Evolutionary conservation across 2,888 invertebrate species (phyloP).

Genomic region (Tenthredo distinguenda): DNA sequence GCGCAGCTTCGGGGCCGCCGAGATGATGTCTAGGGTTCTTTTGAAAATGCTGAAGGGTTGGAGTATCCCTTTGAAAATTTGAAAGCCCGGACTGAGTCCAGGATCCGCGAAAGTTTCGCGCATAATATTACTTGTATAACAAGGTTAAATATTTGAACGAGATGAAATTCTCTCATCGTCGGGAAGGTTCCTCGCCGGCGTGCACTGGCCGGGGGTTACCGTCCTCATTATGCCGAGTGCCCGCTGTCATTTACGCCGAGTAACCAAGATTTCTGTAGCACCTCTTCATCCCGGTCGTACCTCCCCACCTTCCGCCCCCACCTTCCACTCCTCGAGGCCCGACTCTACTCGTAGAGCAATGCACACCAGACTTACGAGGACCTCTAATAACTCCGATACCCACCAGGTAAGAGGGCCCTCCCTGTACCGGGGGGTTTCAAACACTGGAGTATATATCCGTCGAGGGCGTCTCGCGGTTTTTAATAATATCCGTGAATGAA

Average conservation of each 20-base stretch:
- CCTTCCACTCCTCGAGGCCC: neutral
- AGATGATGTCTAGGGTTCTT: neutral
- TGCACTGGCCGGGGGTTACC: constrained; percentile 58
- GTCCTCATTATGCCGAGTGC: constrained; percentile 68
- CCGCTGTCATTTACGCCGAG: constrained; percentile 67
- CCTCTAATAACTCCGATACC: constrained; percentile 33
- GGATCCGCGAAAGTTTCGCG: neutral
- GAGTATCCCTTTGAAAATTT: neutral
- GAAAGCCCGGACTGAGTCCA: neutral
- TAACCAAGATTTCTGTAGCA: constrained; percentile 68
- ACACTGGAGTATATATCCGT: neutral
- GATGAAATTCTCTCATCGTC: neutral
- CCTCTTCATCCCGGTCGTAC: constrained; percentile 58
- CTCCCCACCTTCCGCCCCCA: neutral
- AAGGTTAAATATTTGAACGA: constrained; percentile 41
- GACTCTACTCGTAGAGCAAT: neutral
- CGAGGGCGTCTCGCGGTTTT: neutral
- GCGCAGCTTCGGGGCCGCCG: neutral
- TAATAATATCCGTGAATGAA: neutral
- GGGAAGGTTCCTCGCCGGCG: neutral
- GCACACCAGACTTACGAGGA: constrained; percentile 37
- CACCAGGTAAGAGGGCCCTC: neutral
- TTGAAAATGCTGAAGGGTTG: neutral
- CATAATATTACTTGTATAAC: constrained; percentile 12
- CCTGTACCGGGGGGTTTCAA: neutral